Percentiles rank a stretch among this genome's conserved stretches.
Conservation (phyloP, 2,797 vertebrate species). For the Picus viridis region DNA sequence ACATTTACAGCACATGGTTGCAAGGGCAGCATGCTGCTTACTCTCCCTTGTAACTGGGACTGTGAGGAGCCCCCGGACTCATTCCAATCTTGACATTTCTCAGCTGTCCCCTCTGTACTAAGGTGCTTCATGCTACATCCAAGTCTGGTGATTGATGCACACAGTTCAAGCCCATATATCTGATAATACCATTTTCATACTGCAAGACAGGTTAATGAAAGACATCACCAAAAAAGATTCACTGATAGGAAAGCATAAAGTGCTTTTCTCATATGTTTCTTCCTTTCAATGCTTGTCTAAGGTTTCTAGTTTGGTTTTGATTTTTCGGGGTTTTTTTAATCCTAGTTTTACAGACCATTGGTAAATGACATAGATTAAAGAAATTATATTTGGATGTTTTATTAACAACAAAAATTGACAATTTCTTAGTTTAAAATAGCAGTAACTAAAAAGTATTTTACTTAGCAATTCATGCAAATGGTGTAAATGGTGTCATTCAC, state of each 20-base stretch:
- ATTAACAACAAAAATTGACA: background rate
- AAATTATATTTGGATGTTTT: background rate
- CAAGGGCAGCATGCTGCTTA: rapidly evolving
- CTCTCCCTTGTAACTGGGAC: background rate
- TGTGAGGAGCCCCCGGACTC: background rate
- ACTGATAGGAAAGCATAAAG: background rate
- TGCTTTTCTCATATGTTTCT: background rate
- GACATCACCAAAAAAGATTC: background rate
- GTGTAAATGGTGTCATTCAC: background rate
- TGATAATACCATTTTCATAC: background rate
- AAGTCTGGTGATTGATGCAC: background rate
- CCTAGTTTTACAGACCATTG: background rate
- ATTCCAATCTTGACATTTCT: background rate
- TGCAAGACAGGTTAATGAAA: background rate
- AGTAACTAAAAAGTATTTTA: background rate
- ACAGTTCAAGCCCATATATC: background rate
- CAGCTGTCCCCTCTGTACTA: background rate
- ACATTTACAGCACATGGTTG: rapidly evolving
- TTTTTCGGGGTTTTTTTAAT: background rate
- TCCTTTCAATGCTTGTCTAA: background rate
- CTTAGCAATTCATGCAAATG: background rate
- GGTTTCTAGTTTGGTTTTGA: background rate
- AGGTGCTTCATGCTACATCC: rapidly evolving
- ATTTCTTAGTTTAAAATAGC: background rate
- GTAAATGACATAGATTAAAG: background rate